Evolutionary conservation across 2,797 vertebrate genomes (phyloP).

Genomic region (Lepilemur ruficaudatus): DNA sequence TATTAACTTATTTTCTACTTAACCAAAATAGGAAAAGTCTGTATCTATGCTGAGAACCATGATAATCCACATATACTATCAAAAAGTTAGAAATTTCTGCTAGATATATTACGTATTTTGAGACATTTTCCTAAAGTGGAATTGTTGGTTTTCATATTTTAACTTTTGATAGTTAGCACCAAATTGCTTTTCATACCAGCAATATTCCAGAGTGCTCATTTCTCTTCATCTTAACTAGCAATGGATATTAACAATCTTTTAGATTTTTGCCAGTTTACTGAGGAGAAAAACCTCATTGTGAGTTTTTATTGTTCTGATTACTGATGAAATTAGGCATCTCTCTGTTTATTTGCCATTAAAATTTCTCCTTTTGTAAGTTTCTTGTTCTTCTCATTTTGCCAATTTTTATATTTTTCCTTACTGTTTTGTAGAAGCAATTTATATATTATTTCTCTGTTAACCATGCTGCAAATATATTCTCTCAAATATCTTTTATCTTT

Average conservation of each 20-base stretch:
- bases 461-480: neutral
- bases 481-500: neutral
- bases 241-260: neutral
- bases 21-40: neutral
- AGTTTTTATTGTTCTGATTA: neutral
- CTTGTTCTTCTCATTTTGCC: neutral
- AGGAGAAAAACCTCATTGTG: neutral
- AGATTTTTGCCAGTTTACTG: neutral
- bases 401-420: neutral
- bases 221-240: neutral
- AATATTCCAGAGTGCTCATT: neutral
- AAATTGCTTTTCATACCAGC: neutral
- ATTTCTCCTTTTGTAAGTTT: neutral
- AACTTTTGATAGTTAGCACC: neutral
- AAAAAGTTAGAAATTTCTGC: neutral
- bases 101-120: neutral
- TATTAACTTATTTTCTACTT: neutral
- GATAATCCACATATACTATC: neutral
- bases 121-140: neutral
- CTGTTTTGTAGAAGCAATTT: neutral
- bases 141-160: neutral
- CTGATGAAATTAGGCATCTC: neutral
- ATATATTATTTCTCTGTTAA: neutral
- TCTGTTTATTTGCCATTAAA: neutral
- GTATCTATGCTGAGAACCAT: neutral